These are phyloP conservation scores for Seriola quinqueradiata DNA, from an alignment of 2,113 vertebrate genomes.

Conservation along the genomic window DNA sequence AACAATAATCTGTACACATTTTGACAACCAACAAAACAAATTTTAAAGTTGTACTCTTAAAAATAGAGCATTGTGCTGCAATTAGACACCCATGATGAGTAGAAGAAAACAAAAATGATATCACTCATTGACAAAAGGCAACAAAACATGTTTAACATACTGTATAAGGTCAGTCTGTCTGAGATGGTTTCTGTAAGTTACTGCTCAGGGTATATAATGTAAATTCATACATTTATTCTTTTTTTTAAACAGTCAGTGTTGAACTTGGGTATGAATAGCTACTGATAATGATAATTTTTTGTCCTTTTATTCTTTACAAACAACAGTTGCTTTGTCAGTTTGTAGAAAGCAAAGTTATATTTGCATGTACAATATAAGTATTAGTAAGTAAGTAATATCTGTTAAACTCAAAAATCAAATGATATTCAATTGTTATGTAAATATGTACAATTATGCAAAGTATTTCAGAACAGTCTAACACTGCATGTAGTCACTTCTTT, in stretches of 20 bases:
- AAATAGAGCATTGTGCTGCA: conserved; percentile 70
- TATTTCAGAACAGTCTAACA: conserved; percentile 55
- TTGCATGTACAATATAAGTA: conserved; percentile 32
- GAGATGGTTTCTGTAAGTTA: conserved; percentile 20
- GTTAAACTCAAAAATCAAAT: conserved; percentile 13
- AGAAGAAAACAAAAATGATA: conserved; percentile 41
- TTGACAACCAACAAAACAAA: conserved; percentile 44
- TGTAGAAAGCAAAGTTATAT: conserved; percentile 34
- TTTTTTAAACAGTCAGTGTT: conserved; percentile 19
- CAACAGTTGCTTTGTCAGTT: conserved; percentile 19
- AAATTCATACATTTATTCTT: conserved; percentile 18
- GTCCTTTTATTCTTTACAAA: not conserved
- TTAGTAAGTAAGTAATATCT: conserved; percentile 2
- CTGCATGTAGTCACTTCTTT: conserved; percentile 45
- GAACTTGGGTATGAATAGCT: conserved; percentile 16
- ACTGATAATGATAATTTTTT: conserved; percentile 7
- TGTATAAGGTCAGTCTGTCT: conserved; percentile 12
- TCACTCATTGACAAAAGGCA: conserved; percentile 45
- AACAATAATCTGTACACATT: conserved; percentile 66
- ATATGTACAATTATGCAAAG: conserved; percentile 58
- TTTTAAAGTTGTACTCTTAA: conserved; percentile 67
- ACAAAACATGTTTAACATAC: conserved; percentile 21
- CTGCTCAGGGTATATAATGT: conserved; percentile 11
- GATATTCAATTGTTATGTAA: conserved; percentile 11
- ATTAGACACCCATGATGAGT: conserved; percentile 58